Base-by-base conservation (phyloP, 1,140 invertebrate genomes). In the Pseudoatta argentina region DNA sequence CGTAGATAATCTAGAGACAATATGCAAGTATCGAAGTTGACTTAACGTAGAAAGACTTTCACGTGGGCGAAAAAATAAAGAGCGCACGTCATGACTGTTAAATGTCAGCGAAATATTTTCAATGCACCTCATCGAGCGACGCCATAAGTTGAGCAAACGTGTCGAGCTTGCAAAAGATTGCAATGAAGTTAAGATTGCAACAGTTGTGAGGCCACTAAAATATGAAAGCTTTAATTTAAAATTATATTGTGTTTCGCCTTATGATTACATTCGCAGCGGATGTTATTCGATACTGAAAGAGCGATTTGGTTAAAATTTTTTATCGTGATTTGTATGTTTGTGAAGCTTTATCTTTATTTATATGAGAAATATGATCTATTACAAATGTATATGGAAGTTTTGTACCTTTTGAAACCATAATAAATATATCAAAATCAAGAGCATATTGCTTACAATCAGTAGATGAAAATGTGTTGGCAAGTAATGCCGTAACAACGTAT, bases 51-150 rank as follows among this genome's bases (percentile, higher is more conserved):
- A 48, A 7, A 48, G 69, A 73, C 16, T 34, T 16, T 63, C 55
- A 14, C 24, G 79, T 75, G 44, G 79, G 79, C 39, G 69, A 34
- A 61, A 48, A 75, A 73, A 75, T 73, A 83, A 83, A 14, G 44
- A 83, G 69, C 69, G 69, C 55, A 12, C 55, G 79, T 61, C 53
- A 61, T 21, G 39, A 61, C 14, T 59, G 57, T 75, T 73, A 83
- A 83, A 83, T 83, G 55, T 75, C 79, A 83, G 69, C 44, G 27
- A 75, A 75, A 83, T 75, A 48, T 83, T 82, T 83, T 83, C 39
- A 72, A 72, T 30, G 34, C 53, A 53, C 34, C 24, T 57, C 53
- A 81, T 72, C 67, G 53, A 72, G 14, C 67, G 24, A 12, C 39
- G 53, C 5, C 18, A 39, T 64, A 34, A 66, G 55, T 61, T 59